These are phyloP conservation scores for Gymnocephalus cernua DNA, from an alignment of 2,113 vertebrate species.

Conservation along the genomic window DNA sequence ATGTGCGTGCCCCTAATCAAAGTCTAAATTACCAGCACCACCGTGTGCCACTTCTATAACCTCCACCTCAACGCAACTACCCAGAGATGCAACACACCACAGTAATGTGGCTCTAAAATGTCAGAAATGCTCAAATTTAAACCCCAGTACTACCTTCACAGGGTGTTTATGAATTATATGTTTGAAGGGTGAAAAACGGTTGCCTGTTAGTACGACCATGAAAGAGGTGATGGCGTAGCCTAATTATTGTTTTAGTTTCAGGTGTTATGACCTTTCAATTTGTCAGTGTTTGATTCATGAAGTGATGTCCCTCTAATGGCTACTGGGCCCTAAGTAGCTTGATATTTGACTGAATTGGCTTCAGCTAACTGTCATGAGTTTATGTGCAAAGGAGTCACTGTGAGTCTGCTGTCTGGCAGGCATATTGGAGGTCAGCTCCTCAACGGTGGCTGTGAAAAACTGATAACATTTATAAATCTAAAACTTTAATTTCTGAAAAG, in stretches of 20 bases:
- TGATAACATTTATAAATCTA: background rate
- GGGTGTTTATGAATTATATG: background rate
- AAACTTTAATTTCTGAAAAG: background rate
- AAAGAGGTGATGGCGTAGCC: background rate
- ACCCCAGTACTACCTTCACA: background rate
- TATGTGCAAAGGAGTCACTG: background rate
- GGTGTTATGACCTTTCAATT: background rate
- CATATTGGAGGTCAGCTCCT: background rate
- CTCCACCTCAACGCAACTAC: background rate
- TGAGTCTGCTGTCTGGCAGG: background rate
- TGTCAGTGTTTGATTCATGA: slow-evolving; percentile 17
- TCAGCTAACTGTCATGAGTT: background rate
- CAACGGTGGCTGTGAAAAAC: background rate
- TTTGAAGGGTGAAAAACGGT: background rate
- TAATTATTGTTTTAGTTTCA: slow-evolving; percentile 20
- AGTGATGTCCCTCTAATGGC: slow-evolving; percentile 3
- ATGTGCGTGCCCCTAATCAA: slow-evolving; percentile 8
- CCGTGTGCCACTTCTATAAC: slow-evolving; percentile 6
- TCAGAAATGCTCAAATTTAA: slow-evolving; percentile 1
- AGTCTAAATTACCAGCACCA: background rate
- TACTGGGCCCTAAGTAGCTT: background rate
- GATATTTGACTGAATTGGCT: slow-evolving; percentile 15
- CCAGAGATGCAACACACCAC: background rate
- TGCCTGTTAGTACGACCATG: background rate
- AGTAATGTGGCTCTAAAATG: background rate